Base-by-base conservation (phyloP, 2,113 vertebrate species). In the Toxostoma redivivum region DNA sequence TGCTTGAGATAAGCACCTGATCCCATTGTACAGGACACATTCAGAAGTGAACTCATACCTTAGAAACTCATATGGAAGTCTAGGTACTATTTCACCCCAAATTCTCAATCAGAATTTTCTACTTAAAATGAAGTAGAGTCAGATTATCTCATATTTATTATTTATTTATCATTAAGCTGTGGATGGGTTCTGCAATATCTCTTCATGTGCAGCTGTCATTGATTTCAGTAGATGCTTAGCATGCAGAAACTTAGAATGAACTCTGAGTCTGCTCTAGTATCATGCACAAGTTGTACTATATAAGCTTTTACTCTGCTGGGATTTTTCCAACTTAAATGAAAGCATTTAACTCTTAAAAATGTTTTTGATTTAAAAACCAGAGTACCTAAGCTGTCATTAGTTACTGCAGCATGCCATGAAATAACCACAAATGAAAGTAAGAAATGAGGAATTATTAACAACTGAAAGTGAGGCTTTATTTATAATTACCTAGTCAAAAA, bases 231-330 rank as follows among this genome's bases (percentile, higher is more conserved):
- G 66, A 92, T 14, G 15, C 74, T 82, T 85, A 79, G 76, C 47
- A 86, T 58, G 74, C 54, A 82, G 89, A 90, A 94, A 91, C 60
- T 92, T 69, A 76, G 30, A 67, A 87, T 74, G 81, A 91, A 87
- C 87, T 79, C 61, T 73, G 54, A 77, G 79, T 40, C 69, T 81
- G 60, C 62, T 76, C 61, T 60, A 57, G 50, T 44, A 76, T 47
- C 62, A 47, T 40, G 62, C 54, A 91, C 58, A 90, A 85, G 70
- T 45, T 86, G 57, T 18, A 44, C 78, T 58, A 30, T 20, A 40
- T 30, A 70, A 72, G 44, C 37, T 85, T 92, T 84, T 60, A 86
- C n/a, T 81, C 65, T 81, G 51, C n/a, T 81, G 69, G 57, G 19
- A 31, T 71, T 78, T 87, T 74, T 72, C 45, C 81, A 95, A 53